Evolutionary conservation across 2,888 invertebrate genomes (phyloP).

Genomic region (Eugnorisma glareosa): DNA sequence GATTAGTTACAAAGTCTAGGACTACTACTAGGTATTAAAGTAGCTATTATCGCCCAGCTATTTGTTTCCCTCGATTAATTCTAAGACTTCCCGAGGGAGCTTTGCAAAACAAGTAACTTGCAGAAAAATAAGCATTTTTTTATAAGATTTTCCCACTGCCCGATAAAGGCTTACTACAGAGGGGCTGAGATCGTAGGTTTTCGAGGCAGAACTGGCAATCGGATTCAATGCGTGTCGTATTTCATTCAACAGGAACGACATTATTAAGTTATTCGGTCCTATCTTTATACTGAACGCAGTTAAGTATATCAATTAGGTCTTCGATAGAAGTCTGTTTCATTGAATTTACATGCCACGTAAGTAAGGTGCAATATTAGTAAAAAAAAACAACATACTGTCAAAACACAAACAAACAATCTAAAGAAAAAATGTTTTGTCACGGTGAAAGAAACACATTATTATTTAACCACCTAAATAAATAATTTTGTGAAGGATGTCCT

Average conservation of each 20-base stretch:
- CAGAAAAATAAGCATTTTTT: slow-evolving; percentile 5
- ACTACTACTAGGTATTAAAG: slow-evolving; percentile 19
- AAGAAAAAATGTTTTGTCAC: neutral
- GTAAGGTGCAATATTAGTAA: neutral
- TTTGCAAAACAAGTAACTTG: slow-evolving; percentile 7
- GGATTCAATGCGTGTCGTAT: too few species aligned
- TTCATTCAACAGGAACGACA: neutral
- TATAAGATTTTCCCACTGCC: neutral
- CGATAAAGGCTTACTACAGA: neutral
- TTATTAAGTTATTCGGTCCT: neutral
- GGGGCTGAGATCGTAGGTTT: neutral
- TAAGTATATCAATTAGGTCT: too few species aligned
- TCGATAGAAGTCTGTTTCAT: too few species aligned
- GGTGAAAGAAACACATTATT: slow-evolving; percentile 13
- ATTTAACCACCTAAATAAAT: slow-evolving; percentile 4
- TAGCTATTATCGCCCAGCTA: slow-evolving; percentile 15
- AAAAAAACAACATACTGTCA: neutral
- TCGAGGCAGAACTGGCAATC: neutral
- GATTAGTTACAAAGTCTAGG: slow-evolving; percentile 25
- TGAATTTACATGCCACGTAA: too few species aligned
- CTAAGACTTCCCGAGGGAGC: slow-evolving; percentile 19
- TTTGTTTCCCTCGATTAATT: slow-evolving; percentile 40
- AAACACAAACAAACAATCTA: neutral
- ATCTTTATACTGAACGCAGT: neutral
- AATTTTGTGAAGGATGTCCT: neutral